Evolutionary conservation across 2,797 vertebrate species (phyloP).

Genomic region (Bradypus variegatus): DNA sequence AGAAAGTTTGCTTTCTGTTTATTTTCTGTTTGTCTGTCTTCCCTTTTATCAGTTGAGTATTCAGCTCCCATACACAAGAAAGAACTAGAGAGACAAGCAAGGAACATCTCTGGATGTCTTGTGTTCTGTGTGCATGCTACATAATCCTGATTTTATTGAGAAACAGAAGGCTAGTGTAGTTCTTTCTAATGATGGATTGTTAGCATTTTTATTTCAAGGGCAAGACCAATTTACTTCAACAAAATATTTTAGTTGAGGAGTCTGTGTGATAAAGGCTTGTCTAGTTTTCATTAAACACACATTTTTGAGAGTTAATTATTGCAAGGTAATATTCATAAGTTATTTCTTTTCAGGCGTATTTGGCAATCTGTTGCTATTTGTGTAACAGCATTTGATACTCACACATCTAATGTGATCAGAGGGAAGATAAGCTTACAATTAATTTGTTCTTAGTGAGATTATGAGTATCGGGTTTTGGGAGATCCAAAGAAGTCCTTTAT

Average conservation of each 20-base stretch:
- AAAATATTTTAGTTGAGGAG: constrained; percentile 11
- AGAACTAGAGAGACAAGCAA: not conserved
- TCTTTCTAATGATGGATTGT: not conserved
- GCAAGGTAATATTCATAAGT: constrained; percentile 16
- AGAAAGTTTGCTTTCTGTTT: not conserved
- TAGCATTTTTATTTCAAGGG: constrained; percentile 1
- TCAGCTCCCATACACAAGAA: not conserved
- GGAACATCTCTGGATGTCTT: not conserved
- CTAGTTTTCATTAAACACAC: not conserved
- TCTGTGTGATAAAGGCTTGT: constrained; percentile 1
- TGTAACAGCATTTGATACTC: not conserved
- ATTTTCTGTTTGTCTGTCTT: not conserved
- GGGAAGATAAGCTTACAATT: not conserved
- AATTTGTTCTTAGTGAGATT: not conserved
- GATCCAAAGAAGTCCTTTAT: not conserved
- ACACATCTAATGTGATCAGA: not conserved
- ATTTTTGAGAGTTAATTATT: constrained; percentile 9
- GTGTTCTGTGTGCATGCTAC: not conserved
- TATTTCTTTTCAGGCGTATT: not conserved
- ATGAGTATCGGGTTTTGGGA: not conserved
- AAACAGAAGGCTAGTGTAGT: not conserved
- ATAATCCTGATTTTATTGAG: not conserved
- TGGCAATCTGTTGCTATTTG: not conserved
- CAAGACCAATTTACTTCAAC: constrained; percentile 5
- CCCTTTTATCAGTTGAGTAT: not conserved